These are phyloP conservation scores for Frieseomelitta varia DNA, from an alignment of 1,140 invertebrate genomes.

Conservation along the genomic window DNA sequence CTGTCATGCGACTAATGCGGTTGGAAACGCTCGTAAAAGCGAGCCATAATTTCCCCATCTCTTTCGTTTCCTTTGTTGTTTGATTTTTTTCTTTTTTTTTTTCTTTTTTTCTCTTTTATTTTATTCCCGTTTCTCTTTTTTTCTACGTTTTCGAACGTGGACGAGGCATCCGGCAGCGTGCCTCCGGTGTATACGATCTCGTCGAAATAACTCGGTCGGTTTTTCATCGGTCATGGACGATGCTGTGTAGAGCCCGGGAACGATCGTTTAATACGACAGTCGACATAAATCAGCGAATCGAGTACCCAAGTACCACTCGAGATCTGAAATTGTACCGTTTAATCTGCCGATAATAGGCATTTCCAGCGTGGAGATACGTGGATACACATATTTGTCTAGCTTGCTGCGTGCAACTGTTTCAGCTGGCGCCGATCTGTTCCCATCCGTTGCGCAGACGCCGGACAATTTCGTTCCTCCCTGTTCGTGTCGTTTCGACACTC, in stretches of 20 bases:
- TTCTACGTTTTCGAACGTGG: too few relatives aligned
- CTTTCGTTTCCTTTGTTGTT: not conserved
- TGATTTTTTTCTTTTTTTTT: not conserved
- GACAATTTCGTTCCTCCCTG: not conserved
- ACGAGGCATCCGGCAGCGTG: too few relatives aligned
- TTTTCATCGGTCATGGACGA: constrained; percentile 25
- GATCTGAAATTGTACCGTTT: constrained; percentile 50
- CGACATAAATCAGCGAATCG: constrained; percentile 39
- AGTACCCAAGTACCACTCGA: constrained; percentile 8
- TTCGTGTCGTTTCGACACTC: not conserved
- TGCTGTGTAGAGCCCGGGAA: not conserved
- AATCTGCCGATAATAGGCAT: constrained; percentile 53
- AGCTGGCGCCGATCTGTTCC: not conserved
- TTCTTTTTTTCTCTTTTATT: too few relatives aligned
- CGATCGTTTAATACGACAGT: constrained; percentile 30
- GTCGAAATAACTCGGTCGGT: not conserved
- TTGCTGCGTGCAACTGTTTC: not conserved
- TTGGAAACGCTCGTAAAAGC: constrained; percentile 66
- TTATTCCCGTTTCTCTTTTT: too few relatives aligned
- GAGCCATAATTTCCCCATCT: not conserved
- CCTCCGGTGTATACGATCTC: constrained; percentile 7
- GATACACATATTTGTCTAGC: constrained; percentile 43
- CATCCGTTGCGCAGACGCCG: not conserved
- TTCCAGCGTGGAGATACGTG: constrained; percentile 25
- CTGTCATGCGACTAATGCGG: constrained; percentile 61